Percentiles rank a stretch among this genome's conserved stretches.
Conservation (phyloP, 2,797 vertebrate species). For the Silurus lanzhouensis region DNA sequence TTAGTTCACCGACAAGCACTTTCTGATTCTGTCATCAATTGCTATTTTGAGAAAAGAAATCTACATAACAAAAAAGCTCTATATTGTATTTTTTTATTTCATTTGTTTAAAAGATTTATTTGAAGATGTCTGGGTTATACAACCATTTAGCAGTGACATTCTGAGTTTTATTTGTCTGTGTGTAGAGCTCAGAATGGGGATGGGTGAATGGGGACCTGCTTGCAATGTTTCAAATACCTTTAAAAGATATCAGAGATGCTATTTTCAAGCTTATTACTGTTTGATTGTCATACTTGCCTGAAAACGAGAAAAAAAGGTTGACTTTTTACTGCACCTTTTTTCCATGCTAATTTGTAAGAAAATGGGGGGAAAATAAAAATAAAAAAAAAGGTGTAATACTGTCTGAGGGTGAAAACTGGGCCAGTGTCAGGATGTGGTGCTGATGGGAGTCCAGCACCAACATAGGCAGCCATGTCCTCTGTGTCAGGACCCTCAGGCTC, state of each 20-base stretch:
- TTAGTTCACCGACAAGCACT: slow-evolving; percentile 13
- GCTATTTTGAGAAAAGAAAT: slow-evolving; percentile 29
- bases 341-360: slow-evolving; percentile 73
- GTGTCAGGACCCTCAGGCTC: slow-evolving; percentile 64
- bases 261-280: slow-evolving; percentile 72
- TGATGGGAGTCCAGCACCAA: slow-evolving; percentile 24
- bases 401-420: slow-evolving; percentile 59
- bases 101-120: slow-evolving; percentile 14
- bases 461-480: slow-evolving; percentile 56
- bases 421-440: slow-evolving; percentile 44
- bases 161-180: slow-evolving; percentile 3
- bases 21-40: slow-evolving; percentile 23
- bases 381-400: slow-evolving; percentile 60
- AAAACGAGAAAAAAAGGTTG: slow-evolving; percentile 70
- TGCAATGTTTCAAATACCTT: slow-evolving; percentile 75
- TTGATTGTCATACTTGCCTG: slow-evolving; percentile 76
- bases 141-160: slow-evolving; percentile 20
- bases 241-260: slow-evolving; percentile 76
- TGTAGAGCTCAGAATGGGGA: slow-evolving; percentile 42
- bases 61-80: slow-evolving; percentile 13
- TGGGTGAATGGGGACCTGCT: slow-evolving; percentile 67
- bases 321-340: slow-evolving; percentile 82
- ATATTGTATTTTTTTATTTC: slow-evolving; percentile 33
- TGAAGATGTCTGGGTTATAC: background rate
- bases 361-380: slow-evolving; percentile 42